Evolutionary conservation across 1,140 invertebrate species (phyloP).

Genomic region (Aphidius gifuensis): DNA sequence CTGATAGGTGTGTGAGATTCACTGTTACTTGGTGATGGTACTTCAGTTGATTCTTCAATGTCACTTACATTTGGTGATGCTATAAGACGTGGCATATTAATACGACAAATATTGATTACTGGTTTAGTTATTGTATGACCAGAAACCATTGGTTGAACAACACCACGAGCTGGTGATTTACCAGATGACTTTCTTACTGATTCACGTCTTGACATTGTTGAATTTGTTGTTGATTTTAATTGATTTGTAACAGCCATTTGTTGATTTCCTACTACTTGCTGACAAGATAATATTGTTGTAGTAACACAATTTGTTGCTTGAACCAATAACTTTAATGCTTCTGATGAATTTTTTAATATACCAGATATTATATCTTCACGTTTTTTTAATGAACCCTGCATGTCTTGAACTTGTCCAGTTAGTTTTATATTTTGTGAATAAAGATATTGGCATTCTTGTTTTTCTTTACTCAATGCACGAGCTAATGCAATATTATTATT

Average conservation of each 20-base stretch:
- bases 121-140: conserved; percentile 53
- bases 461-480: conserved; percentile 40
- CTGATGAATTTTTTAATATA: conserved; percentile 37
- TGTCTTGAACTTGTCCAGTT: conserved; percentile 35
- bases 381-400: conserved; percentile 32
- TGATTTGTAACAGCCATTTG: conserved; percentile 13
- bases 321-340: conserved; percentile 37
- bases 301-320: conserved; percentile 34
- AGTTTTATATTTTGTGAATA: conserved; percentile 39
- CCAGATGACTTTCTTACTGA: conserved; percentile 33
- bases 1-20: conserved; percentile 13
- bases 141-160: conserved; percentile 52
- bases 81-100: conserved; percentile 43
- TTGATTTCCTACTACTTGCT: conserved; percentile 30
- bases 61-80: conserved; percentile 40
- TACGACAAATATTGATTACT: conserved; percentile 49
- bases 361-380: conserved; percentile 35
- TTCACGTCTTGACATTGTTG: conserved; percentile 34
- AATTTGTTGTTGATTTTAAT: conserved; percentile 27
- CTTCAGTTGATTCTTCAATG: conserved; percentile 32
- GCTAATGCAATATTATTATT: conserved; percentile 43
- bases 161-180: conserved; percentile 48
- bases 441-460: conserved; percentile 37
- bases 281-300: conserved; percentile 38
- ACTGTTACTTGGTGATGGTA: conserved; percentile 21